Evolutionary conservation across 2,797 vertebrate genomes (phyloP).

Genomic region (Tolypeutes matacus): DNA sequence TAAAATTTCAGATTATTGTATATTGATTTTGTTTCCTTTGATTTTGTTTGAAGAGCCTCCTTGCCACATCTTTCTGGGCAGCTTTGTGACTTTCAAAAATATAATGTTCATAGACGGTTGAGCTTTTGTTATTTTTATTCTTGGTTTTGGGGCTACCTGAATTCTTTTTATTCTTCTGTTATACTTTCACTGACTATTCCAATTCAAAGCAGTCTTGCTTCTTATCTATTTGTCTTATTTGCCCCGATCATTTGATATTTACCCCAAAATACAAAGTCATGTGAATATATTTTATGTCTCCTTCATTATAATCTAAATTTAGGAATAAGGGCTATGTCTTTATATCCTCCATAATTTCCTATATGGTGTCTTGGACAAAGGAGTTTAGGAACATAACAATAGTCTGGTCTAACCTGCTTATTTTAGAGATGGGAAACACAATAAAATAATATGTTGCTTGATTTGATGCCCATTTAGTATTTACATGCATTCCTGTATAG

Average conservation of each 20-base stretch:
- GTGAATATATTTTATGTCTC: slow-evolving; percentile 48
- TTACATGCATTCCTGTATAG: slow-evolving; percentile 23
- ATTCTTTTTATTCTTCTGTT: slow-evolving; percentile 48
- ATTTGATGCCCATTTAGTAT: slow-evolving; percentile 60
- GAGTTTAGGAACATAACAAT: slow-evolving; percentile 36
- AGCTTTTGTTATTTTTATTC: slow-evolving; percentile 39
- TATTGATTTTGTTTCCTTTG: slow-evolving; percentile 62
- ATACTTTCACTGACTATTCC: slow-evolving; percentile 31
- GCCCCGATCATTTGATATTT: slow-evolving; percentile 55
- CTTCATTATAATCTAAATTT: slow-evolving; percentile 54
- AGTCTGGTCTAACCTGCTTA: slow-evolving; percentile 8
- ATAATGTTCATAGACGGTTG: background rate
- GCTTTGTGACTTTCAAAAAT: slow-evolving; percentile 62
- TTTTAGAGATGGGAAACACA: slow-evolving; percentile 50
- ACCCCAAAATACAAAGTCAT: background rate
- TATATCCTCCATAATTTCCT: slow-evolving; percentile 13
- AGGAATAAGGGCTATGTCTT: background rate
- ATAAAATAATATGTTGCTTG: slow-evolving; percentile 54
- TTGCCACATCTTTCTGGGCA: slow-evolving; percentile 18
- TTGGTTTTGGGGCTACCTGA: background rate
- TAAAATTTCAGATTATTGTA: slow-evolving; percentile 28
- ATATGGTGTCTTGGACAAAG: slow-evolving; percentile 23
- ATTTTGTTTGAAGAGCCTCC: slow-evolving; percentile 39
- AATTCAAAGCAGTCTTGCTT: slow-evolving; percentile 58
- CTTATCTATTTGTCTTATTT: slow-evolving; percentile 55